Percentiles rank a stretch among this genome's conserved stretches.
Conservation (phyloP, 2,888 invertebrate species). For the Agrypnus murinus region DNA sequence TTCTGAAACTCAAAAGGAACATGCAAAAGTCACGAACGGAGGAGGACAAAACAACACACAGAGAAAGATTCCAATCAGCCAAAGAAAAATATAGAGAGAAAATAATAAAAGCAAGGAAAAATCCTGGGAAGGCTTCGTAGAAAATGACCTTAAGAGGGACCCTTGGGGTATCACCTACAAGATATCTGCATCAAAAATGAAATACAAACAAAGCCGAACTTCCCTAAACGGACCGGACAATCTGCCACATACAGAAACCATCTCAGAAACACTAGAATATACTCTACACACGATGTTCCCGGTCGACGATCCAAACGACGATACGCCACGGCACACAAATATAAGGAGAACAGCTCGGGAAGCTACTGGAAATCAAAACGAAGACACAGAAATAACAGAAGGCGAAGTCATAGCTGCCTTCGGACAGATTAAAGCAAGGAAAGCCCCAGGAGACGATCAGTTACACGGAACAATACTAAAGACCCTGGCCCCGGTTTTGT, state of each 20-base stretch:
- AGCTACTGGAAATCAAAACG: background rate
- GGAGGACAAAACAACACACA: background rate
- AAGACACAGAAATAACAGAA: background rate
- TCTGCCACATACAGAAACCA: too few species aligned
- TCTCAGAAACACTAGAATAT: too few species aligned
- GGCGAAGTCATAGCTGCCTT: background rate
- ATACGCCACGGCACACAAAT: background rate
- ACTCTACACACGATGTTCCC: background rate
- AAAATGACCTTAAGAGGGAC: background rate
- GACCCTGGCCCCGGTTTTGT: too few species aligned
- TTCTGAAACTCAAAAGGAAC: background rate
- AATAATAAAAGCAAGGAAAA: background rate
- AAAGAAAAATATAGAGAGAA: background rate
- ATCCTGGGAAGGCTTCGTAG: background rate
- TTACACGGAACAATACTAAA: background rate
- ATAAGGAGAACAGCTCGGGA: background rate
- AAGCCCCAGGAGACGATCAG: background rate
- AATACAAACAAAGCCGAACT: background rate
- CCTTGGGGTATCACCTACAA: slow-evolving; percentile 1
- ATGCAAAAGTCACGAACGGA: background rate
- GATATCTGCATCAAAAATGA: background rate
- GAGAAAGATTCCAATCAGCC: background rate
- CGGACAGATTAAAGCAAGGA: background rate
- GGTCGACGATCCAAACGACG: background rate
- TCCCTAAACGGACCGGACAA: too few species aligned